phyloP scores from a whole-genome alignment of 1,140 invertebrate genomes.

The Microplitis mediator region DNA sequence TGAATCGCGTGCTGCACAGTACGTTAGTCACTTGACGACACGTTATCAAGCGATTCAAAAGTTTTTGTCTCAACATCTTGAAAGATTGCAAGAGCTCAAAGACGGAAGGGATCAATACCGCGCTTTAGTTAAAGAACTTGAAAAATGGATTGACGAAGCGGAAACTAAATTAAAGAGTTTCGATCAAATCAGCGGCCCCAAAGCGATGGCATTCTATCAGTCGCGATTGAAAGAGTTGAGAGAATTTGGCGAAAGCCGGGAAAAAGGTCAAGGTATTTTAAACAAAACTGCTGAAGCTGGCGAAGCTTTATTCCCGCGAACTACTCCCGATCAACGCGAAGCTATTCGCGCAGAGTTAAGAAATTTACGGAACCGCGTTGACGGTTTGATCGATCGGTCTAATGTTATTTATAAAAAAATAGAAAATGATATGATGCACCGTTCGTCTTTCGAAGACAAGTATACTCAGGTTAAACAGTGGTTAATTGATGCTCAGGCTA shows the following conservation, averaged over 20 bases:
- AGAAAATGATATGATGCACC: conserved; percentile 83
- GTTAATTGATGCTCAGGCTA: conserved; percentile 75
- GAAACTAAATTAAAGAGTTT: conserved; percentile 74
- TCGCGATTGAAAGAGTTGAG: conserved; percentile 78
- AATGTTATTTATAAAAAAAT: conserved; percentile 85
- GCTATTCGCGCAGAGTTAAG: conserved; percentile 81
- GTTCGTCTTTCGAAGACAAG: conserved; percentile 89
- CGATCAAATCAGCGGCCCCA: conserved; percentile 69
- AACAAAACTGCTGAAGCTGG: conserved; percentile 84
- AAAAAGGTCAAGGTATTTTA: conserved; percentile 77
- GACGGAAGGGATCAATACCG: conserved; percentile 72
- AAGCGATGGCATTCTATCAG: conserved; percentile 71
- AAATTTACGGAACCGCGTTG: conserved; percentile 80
- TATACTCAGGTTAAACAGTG: conserved; percentile 82
- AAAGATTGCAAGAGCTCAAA: conserved; percentile 72
- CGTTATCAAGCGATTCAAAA: conserved; percentile 79
- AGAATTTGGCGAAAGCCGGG: conserved; percentile 73
- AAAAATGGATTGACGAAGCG: conserved; percentile 79
- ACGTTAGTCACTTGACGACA: conserved; percentile 76
- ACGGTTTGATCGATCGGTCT: conserved; percentile 81
- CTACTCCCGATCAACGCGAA: conserved; percentile 86
- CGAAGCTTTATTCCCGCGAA: conserved; percentile 84
- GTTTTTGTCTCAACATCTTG: conserved; percentile 72
- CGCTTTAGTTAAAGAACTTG: conserved; percentile 71
- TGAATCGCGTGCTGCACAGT: conserved; percentile 80